Base-by-base conservation (phyloP, 2,113 vertebrate species). In the Oceanodroma tethys region DNA sequence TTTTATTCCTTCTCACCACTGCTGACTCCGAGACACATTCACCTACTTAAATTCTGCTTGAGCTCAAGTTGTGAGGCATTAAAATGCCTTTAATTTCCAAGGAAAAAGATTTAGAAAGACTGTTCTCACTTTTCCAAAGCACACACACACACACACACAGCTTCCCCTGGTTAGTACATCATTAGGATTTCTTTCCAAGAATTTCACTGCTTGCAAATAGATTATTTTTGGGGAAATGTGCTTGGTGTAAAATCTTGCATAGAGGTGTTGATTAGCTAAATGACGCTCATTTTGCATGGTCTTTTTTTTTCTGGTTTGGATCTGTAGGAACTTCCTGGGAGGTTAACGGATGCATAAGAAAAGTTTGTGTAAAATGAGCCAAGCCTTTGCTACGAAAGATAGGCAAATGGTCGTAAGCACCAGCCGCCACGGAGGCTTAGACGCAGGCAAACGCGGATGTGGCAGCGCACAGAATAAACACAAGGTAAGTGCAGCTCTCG, bases 131-230 rank as follows among this genome's bases (percentile, higher is more conserved):
- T 90, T 81, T 42, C 52, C 34, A 10, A 78, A 68, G 92, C 65
- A 11, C 68, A 32, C 1, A 3, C 29, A 73, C 1, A 3, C 29
- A 73, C 78, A 72, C 42, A 80, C 4, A 63, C 29, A 86, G 30
- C 72, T 87, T 89, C 34, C 30, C 13, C 40, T 56, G 48, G 60
- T 67, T 38, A 87, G 43, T n/a, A 86, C 32, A 72, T 71, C 36
- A 72, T 47, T 73, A 86, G 83, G 23, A 84, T 68, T 78, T 71
- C 94, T 55, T 93, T 94, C 92, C 88, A 97, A 89, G 81, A 93
- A 86, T 86, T 88, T 81, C 36, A 88, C 18, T 66, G 25, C 60
- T 88, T 55, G 72, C 70, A 76, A 85, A 92, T 34, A 82, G 30
- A 84, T 47, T 80, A 79, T 89, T 86, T 94, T 53, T 36, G 40